Evolutionary conservation across 2,113 vertebrate genomes (phyloP), one percentile per base, ranked within the genome.

Genomic region (Scortum barcoo): DNA sequence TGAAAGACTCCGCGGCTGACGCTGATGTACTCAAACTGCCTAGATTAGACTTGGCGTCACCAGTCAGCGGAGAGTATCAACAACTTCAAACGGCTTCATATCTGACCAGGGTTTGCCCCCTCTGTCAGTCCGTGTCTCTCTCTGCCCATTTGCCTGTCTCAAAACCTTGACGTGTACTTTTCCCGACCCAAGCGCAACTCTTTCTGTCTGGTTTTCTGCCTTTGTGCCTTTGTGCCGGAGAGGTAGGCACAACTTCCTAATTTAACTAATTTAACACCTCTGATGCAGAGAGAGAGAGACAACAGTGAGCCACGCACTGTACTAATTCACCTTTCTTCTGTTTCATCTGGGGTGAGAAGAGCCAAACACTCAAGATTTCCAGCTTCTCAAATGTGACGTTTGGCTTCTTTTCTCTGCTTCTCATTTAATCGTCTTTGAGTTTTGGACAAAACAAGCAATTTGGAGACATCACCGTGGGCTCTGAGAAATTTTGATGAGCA

Each of bases 1-100:
- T 63, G 36, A 75, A 75, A 75, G 80, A 77, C 81, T 83, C 76
- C 51, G 1, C 1, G 48, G 68, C 61, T 78, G 83, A 81, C 6
- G 36, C 76, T 65, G 69, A 88, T 48, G 80, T 65, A 51, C 72
- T 81, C 81, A 66, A 80, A 80, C 68, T 28, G 20, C 40, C 50
- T 38, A 63, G 76, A 89, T 87, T 81, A 80, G 66, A 53, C 33
- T 78, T 74, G 78, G 72, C 70, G 57, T 88, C 81, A 67, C n/a
- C 83, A 68, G 87, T 58, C 87, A 63, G 76, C 3, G 36, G 53
- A 79, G 76, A 79, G 67, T 38, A 85, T 73, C 75, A 48, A 86
- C 75, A 48, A 86, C 86, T 88, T 92, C 90, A 90, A 89, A 91
- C 73, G 22, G 53, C 62, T 63, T 81, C 33, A 19, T 54, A 44